Evolutionary conservation across 1,140 invertebrate genomes (phyloP), one percentile per base, ranked within the genome.

Genomic region (Cotesia vestalis): DNA sequence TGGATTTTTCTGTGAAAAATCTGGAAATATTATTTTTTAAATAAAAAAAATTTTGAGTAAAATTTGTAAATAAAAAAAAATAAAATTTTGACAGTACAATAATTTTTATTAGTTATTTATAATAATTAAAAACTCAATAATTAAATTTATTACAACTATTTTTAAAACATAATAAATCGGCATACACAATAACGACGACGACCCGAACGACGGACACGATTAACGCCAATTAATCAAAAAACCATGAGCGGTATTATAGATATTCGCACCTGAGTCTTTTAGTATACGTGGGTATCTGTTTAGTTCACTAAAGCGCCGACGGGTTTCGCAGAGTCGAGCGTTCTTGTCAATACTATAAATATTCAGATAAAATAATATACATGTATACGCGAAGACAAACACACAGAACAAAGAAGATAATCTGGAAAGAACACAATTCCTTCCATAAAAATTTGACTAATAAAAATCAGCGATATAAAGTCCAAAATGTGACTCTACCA

Each of bases 251-350:
- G 77, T 82, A 11, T 46, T 46, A 11, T 46, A 77, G 74, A 75
- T 71, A 73, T 73, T 83, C 80, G 76, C 81, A 85, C 84, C 84
- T 85, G 83, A 86, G 84, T 85, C 83, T 82, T 86, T 85, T 80
- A 83, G 85, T 86, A 86, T 85, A 86, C 85, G 81, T 83, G 75
- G 79, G 80, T 83, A 83, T 80, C 78, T 73, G 62, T 80, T 84
- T 80, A 84, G 84, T 85, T 86, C 85, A 86, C 83, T 85, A 82
- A 71, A 81, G 80, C 81, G 77, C 78, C 81, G 76, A 75, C 73
- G 66, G 53, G 69, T 57, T 73, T 73, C 52, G 63, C 55, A 55
- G 46, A 59, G 34, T 34, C 40, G 68, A 67, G 66, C 51, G 20
- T 59, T 11, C 63, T 66, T 53, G 62, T 61, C 60, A 66, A 27